Evolutionary conservation across 2,888 invertebrate genomes (phyloP), one percentile per base, ranked within the genome.

Genomic region (Allolobophora icterica): DNA sequence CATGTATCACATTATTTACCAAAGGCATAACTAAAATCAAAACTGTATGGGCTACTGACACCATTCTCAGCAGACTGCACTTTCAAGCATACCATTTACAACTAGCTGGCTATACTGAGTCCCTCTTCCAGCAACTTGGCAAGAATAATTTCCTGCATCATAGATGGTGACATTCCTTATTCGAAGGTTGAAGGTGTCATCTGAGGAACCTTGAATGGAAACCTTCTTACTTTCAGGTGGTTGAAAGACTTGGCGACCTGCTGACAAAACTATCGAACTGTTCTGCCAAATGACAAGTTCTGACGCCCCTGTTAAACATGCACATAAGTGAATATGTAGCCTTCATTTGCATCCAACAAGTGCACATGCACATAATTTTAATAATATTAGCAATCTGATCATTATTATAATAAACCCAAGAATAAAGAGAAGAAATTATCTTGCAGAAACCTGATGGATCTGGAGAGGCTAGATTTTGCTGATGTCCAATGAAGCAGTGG

Each of bases 71-170:
- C 38, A 24, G 11, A 24, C 34, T 87, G 87, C 35, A 87, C 21
- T n/a, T 38, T 34, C 15, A 35, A 0, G 2, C 87, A 34, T 87
- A 87, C 87, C 87, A 35, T 87, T 87, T 35, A 87, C 38, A 38
- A 87, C 5, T 2, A 87, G 38, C 24, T 35, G 34, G 87, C 33
- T 87, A 38, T 24, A 19, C 34, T 87, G 24, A 38, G 87, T 87
- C 19, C 34, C 87, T 35, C 35, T 84, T 87, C n/a, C 87, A 87
- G 35, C 11, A 87, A 87, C 87, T 33, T 87, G 87, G 38, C 87
- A 87, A 19, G 87, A 35, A 87, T 87, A 87, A 35, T 87, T 87
- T 34, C 87, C 87, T 87, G 34, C 87, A 87, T 87, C 87, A 24
- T 87, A 87, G 38, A 87, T 34, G 34, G 35, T 87, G 34, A 87